Evolutionary conservation across 35 echinoderm and acorn worm species (phyloP).

Genomic region (Apostichopus parvimensis): DNA sequence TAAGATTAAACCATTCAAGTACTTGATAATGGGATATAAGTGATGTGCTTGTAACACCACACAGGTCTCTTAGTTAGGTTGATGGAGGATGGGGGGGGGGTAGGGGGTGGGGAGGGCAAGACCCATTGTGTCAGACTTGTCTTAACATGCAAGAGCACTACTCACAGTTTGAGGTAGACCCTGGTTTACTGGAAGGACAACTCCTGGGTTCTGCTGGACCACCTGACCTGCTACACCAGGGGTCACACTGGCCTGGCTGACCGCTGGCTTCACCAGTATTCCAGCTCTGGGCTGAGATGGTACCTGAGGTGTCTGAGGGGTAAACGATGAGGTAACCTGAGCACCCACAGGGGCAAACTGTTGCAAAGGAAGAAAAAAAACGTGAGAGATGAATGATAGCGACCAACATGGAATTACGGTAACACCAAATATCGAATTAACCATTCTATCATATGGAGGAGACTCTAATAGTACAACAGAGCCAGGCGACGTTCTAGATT

Average conservation of each 20-base stretch:
- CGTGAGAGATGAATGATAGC: background rate
- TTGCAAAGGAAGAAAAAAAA: background rate
- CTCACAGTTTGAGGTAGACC: slow-evolving; percentile 64
- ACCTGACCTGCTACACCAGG: background rate
- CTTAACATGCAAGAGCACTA: background rate
- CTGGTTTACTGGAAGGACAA: slow-evolving; percentile 40
- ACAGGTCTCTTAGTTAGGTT: too few species aligned
- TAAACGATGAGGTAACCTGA: background rate
- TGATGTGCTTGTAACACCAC: too few species aligned
- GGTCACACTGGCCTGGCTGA: background rate
- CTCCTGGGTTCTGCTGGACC: slow-evolving; percentile 8
- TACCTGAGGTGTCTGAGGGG: slow-evolving; percentile 29
- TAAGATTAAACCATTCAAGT: too few species aligned
- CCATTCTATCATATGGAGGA: too few species aligned
- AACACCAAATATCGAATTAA: too few species aligned
- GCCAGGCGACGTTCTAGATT: too few species aligned
- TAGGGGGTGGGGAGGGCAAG: too few species aligned
- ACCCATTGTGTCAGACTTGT: too few species aligned
- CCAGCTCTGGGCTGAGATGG: background rate
- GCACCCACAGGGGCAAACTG: slow-evolving; percentile 6
- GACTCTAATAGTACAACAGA: too few species aligned
- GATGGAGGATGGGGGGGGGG: too few species aligned
- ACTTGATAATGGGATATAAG: too few species aligned
- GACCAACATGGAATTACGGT: background rate
- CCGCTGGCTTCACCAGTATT: slow-evolving; percentile 2